Evolutionary conservation across 2,797 vertebrate genomes (phyloP).

Genomic region (Rousettus madagascariensis): DNA sequence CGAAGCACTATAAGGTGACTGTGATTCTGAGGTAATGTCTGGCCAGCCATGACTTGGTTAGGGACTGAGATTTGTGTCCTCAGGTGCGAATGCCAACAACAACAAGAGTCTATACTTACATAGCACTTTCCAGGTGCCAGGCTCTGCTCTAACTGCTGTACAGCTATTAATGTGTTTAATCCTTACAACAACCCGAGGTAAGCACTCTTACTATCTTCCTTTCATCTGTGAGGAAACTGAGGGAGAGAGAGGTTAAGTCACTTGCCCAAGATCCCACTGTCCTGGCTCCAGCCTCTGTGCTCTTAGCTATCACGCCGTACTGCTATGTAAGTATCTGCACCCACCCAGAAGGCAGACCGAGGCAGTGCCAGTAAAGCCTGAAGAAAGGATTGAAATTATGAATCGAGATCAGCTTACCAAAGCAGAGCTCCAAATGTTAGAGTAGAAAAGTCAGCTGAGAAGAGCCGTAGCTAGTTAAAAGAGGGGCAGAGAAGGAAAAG

Average conservation of each 20-base stretch:
- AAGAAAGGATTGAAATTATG: background rate
- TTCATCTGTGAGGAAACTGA: background rate
- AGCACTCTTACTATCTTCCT: background rate
- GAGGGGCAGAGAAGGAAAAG: background rate
- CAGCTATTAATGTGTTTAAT: background rate
- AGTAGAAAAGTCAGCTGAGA: background rate
- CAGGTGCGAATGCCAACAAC: background rate
- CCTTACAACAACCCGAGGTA: background rate
- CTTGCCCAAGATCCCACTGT: background rate
- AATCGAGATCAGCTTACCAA: background rate
- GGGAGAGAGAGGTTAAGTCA: background rate
- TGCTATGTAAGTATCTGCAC: too few relatives aligned
- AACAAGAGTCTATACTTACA: background rate
- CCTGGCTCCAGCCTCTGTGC: background rate
- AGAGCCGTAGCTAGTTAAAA: accelerated
- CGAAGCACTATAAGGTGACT: background rate
- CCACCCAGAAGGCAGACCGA: background rate
- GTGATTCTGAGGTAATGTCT: slow-evolving; percentile 64
- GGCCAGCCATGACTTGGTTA: background rate
- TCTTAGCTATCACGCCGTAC: background rate
- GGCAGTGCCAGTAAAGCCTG: background rate
- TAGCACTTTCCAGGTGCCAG: background rate
- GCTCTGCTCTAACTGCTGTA: background rate
- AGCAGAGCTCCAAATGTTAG: background rate
- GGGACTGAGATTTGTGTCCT: background rate